Conservation (phyloP, 2,113 vertebrate species). For the Muntiacus muntjak region DNA sequence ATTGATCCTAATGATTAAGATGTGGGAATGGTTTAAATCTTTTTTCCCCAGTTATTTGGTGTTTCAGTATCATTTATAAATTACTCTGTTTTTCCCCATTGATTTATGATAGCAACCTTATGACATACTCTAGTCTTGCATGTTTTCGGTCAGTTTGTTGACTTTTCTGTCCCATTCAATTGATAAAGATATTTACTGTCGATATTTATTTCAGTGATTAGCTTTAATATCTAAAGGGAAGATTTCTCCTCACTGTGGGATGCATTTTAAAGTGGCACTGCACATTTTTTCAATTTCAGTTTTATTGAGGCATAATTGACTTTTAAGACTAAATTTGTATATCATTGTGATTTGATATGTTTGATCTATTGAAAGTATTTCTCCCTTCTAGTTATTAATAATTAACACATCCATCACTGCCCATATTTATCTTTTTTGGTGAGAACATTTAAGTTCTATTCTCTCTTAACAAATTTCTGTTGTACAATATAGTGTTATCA, state of each 20-base stretch:
- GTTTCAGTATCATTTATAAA: neutral
- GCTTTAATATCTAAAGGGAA: neutral
- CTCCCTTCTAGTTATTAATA: neutral
- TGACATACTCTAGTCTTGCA: neutral
- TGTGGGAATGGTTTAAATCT: neutral
- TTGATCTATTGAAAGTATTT: neutral
- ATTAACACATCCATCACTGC: neutral
- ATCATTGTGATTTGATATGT: neutral
- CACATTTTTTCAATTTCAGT: neutral
- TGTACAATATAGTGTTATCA: neutral
- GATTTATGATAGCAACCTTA: neutral
- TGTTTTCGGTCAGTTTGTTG: neutral
- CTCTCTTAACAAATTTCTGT: neutral
- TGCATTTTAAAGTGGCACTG: neutral
- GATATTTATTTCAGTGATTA: neutral
- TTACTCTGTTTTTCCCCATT: neutral
- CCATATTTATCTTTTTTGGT: neutral
- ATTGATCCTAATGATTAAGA: neutral
- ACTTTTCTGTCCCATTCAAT: neutral
- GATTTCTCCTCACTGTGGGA: neutral
- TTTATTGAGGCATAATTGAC: neutral
- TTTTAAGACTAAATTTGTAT: neutral
- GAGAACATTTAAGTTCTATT: neutral
- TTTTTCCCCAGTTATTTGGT: neutral
- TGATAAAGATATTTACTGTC: neutral